Evolutionary conservation across 1,140 invertebrate species (phyloP).

Genomic region (Panonychus citri): DNA sequence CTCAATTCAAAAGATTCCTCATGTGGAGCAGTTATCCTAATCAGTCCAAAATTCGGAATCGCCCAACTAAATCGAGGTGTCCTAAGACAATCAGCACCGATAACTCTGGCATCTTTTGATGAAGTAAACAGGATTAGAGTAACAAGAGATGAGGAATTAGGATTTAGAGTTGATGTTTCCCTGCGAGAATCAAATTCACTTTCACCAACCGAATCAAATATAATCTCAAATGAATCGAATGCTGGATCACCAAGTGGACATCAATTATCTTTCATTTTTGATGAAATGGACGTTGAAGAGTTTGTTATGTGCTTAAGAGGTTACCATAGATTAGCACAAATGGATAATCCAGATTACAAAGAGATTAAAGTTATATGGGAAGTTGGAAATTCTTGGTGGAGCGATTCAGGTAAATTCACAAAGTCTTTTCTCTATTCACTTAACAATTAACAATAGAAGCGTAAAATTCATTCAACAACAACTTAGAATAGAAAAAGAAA

Average conservation of each 20-base stretch:
- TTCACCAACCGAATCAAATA: too few species aligned
- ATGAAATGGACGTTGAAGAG: constrained; percentile 58
- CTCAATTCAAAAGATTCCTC: constrained; percentile 39
- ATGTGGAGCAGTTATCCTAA: constrained; percentile 49
- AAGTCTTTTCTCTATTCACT: constrained; percentile 17
- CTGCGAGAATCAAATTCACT: too few species aligned
- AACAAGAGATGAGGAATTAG: constrained; percentile 37
- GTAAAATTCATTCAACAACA: not conserved
- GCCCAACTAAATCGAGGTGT: constrained; percentile 48
- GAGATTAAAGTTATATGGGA: constrained; percentile 25
- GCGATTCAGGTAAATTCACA: constrained; percentile 32
- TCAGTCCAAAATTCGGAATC: constrained; percentile 61
- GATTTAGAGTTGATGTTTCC: not conserved
- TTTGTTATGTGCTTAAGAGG: constrained; percentile 56
- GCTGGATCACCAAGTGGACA: too few species aligned
- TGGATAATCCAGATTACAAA: constrained; percentile 10
- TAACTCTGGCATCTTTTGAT: constrained; percentile 50
- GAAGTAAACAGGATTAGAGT: constrained; percentile 45
- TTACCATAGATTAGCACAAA: constrained; percentile 40
- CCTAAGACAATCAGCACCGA: constrained; percentile 46
- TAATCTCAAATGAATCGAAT: too few species aligned
- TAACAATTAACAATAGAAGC: too few species aligned
- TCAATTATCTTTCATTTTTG: constrained; percentile 34
- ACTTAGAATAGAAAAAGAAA: not conserved
- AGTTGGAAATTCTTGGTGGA: constrained; percentile 28